Base-by-base conservation (phyloP, 2,888 invertebrate genomes). In the Heterodera filipjevi region DNA sequence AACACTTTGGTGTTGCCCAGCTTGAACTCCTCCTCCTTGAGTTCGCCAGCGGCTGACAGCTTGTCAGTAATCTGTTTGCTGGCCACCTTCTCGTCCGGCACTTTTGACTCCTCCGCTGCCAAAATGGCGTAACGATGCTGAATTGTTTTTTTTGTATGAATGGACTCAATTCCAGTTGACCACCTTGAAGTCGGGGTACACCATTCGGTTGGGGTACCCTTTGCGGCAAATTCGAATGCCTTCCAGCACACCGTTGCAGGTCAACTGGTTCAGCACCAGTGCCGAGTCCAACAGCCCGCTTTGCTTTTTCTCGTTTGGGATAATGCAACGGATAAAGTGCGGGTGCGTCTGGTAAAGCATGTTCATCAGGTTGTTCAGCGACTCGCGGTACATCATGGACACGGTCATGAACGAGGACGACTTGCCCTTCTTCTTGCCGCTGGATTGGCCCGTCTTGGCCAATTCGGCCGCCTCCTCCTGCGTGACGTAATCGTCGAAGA, bases 231-330 rank as follows among this genome's bases (percentile, higher is more conserved):
- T 99, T 95, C 99, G 96, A 93, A 99, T 99, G 92, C 99, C 99
- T 94, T 99, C 99, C 93, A 99, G 94, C 92, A 99, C 99, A 95
- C 99, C 99, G 82, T 99, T 99, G 94, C 99, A 99, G 89, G 97
- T 97, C 91, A 99, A 93, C 93, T 99, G 99, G 92, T 99, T 97
- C 94, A 99, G 95, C 84, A 99, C 98, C 92, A 99, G 93, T 90
- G 95, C 95, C 86, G 98, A 95, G 92, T 99, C 98, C 90, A 78
- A 19, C 39, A 64, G 86, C 81, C 85, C 86, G 44, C 84, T 84
- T 22, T 81, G 77, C 88, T 91, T 91, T 86, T 90, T 87, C 87
- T 91, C 91, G 87, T 99, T 99, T 92, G 98, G 98, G 92, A 99
- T 98, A 93, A 99, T 98, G 92, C 98, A 99, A 94, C 98, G 96